Base-by-base conservation (phyloP, 2,797 vertebrate genomes). In the Poecile montanus region DNA sequence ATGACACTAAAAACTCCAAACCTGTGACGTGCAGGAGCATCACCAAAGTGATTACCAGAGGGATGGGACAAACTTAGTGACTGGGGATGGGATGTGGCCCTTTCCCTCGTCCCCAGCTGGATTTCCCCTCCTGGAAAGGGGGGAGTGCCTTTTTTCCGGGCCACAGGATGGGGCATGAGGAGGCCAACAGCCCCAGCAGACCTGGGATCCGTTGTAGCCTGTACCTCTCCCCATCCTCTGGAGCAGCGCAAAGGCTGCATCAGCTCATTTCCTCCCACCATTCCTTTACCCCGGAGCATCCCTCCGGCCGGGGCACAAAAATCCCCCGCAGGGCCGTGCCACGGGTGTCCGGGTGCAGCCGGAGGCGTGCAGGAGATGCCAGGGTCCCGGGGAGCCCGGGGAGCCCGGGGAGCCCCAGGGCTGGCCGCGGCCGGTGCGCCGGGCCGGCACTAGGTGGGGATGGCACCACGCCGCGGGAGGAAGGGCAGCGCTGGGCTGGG, bases 361-460 rank as follows among this genome's bases (percentile, higher is more conserved):
- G 20, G 22, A 7, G 29, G 2, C 2, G 6, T 5, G 9, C 2
- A 29, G 73, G 29, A 44, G 60, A 22, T 5, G 27, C 4, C 68
- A 3, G 6, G 11, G 56, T 10, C 6, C 29, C 51, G 7, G 30
- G 7, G 30, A 25, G 17, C 34, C 50, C 18, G 54, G 23, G 44
- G 16, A 36, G 29, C 26, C 51, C 56, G 30, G 30, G 62, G 48
- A 68, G 70, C 54, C 30, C 23, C 56, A 7, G 1, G 16, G 63
- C 73, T 34, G 58, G 5, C 71, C 51, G 88, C 67, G 58, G 83
- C 70, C 57, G 83, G 53, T 94, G 88, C 94, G 53, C 90, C 34
- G 48, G 57, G 85, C 90, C 66, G 94, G 94, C 95, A 60, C 95
- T 95, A 93, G 94, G 74, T 63, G 94, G 94, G 91, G 94, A 82